Percentiles rank a stretch among this genome's conserved stretches.
These are phyloP conservation scores for Diloba caeruleocephala DNA, from an alignment of 2,888 invertebrate genomes.

Conservation along the genomic window DNA sequence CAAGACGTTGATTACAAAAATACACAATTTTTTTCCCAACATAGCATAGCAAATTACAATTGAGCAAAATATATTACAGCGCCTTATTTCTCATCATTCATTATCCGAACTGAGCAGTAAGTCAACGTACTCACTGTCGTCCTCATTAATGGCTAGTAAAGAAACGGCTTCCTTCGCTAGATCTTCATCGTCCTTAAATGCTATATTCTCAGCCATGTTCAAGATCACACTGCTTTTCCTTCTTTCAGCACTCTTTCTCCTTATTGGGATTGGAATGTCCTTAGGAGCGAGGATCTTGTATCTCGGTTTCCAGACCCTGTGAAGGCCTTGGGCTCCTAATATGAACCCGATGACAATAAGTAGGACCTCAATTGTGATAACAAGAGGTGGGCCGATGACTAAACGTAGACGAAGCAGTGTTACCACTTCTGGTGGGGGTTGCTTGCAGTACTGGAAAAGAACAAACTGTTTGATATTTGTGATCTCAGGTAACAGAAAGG, in stretches of 20 bases:
- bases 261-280: constrained; percentile 43
- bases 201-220: constrained; percentile 68
- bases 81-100: constrained; percentile 27
- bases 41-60: background rate
- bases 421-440: constrained; percentile 78
- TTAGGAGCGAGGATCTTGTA: constrained; percentile 68
- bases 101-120: constrained; percentile 57
- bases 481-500: background rate
- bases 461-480: background rate
- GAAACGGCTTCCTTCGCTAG: constrained; percentile 76
- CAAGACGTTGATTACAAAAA: constrained; percentile 1
- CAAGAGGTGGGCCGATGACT: constrained; percentile 84
- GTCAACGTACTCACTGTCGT: constrained; percentile 69
- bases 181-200: constrained; percentile 67
- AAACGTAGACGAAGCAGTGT: constrained; percentile 82
- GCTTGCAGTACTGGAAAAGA: constrained; percentile 73
- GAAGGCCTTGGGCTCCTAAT: constrained; percentile 76
- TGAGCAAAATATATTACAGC: constrained; percentile 26
- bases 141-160: constrained; percentile 73
- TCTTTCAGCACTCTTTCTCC: constrained; percentile 58
- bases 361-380: constrained; percentile 80
- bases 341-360: constrained; percentile 82
- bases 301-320: constrained; percentile 72
- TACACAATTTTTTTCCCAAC: background rate
- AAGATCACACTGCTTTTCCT: constrained; percentile 67